Conservation (phyloP, 2,797 vertebrate genomes). For the Sternotherus odoratus region DNA sequence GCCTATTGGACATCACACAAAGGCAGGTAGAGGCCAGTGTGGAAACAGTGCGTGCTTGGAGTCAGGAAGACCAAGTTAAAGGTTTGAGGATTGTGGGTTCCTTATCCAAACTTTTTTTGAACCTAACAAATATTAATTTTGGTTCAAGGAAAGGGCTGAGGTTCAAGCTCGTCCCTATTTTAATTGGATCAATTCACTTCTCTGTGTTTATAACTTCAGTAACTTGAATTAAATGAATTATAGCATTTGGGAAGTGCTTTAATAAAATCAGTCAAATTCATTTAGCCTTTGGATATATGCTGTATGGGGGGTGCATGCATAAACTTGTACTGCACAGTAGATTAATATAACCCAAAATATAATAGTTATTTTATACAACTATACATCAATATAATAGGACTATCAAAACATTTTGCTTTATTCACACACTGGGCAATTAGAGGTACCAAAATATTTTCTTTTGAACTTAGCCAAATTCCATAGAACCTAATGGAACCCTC, state of each 20-base stretch:
- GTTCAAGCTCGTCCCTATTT: conserved; percentile 35
- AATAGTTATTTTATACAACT: conserved; percentile 26
- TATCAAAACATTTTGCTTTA: conserved; percentile 39
- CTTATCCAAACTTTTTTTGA: conserved; percentile 19
- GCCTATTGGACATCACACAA: neutral
- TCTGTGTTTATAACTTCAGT: conserved; percentile 11
- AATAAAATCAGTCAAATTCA: conserved; percentile 25
- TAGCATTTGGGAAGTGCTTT: neutral
- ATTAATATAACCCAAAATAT: conserved; percentile 39
- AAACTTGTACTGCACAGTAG: conserved; percentile 45
- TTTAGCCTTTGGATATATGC: neutral
- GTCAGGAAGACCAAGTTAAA: conserved; percentile 17
- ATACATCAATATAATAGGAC: conserved; percentile 2
- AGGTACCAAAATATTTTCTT: neutral
- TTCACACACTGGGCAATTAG: neutral
- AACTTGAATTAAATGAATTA: conserved; percentile 34
- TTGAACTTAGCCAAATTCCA: conserved; percentile 38
- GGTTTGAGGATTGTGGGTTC: conserved; percentile 27
- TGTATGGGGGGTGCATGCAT: conserved; percentile 14
- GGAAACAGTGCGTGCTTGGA: neutral
- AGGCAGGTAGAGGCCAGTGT: neutral
- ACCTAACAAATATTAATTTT: conserved; percentile 47
- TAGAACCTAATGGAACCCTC: conserved; percentile 1
- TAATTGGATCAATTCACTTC: conserved; percentile 30
- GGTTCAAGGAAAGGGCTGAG: conserved; percentile 8